Conservation (phyloP, 2,113 vertebrate species). For the Hystrix brachyura region DNA sequence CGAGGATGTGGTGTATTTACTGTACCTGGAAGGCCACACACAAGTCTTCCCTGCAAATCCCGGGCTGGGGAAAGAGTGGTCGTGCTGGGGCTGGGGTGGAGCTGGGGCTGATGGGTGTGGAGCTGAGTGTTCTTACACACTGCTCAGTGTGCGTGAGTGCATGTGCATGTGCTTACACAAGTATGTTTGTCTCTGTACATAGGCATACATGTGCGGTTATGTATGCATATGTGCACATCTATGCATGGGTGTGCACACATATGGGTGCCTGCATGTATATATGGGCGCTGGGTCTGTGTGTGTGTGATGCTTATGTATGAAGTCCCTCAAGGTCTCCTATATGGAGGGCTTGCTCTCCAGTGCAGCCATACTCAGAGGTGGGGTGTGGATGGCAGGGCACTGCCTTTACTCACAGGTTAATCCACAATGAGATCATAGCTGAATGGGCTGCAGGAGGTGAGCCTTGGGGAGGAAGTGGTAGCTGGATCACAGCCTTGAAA, state of each 20-base stretch:
- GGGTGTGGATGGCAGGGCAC: not conserved
- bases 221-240: not conserved
- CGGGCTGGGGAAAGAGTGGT: rapidly evolving
- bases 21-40: not conserved
- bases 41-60: not conserved
- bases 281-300: not conserved
- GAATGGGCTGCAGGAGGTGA: not conserved
- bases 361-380: not conserved
- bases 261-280: not conserved
- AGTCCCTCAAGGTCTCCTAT: not conserved
- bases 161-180: rapidly evolving
- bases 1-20: rapidly evolving
- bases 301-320: not conserved
- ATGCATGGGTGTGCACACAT: no score
- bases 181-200: rapidly evolving
- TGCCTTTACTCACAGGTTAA: not conserved
- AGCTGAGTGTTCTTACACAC: not conserved
- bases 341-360: not conserved
- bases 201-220: no score
- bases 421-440: not conserved
- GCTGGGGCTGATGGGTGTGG: rapidly evolving
- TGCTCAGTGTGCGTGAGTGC: rapidly evolving
- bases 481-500: not conserved
- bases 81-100: rapidly evolving
- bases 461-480: not conserved